Evolutionary conservation across 2,113 vertebrate genomes (phyloP), one percentile per base, ranked within the genome.

Genomic region (Phrynosoma blainvillii): DNA sequence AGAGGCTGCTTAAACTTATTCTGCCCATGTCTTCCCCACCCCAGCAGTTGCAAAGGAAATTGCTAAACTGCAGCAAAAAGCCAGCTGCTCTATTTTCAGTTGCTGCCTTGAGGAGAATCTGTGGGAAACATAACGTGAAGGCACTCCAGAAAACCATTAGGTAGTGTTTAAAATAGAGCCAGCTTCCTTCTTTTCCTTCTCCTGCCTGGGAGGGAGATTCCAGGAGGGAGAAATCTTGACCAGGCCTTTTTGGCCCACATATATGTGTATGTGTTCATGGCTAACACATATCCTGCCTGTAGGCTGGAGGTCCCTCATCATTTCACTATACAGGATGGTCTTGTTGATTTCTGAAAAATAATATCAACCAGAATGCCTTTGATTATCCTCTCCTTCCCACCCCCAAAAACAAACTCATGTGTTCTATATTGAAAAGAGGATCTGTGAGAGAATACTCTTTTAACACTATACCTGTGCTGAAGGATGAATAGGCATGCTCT

Each of bases 401-500:
- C 30, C 71, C 7, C 3, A 27, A 30, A 1, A 6, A 12, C 68
- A 27, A 13, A 54, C 7, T 47, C 47, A n/a, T 13, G 74, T 96
- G 94, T 92, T 79, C 27, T 88, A 92, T 92, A 74, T 56, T 78
- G 47, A 47, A 47, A 84, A 0, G 85, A 87, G 87, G 68, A 92
- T 80, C 54, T 1, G 36, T 89, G 85, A 92, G 84, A 92, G 71
- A 76, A 42, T 2, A 0, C 84, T 86, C 77, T 93, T 89, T 93
- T 91, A 89, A 87, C 13, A 40, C 88, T 80, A 79, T 79, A 66
- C 76, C 92, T 88, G 87, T 88, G 68, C 21, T 1, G 88, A 81
- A 90, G 96, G 90, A 95, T 96, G 91, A 96, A 91, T 84, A 93
- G 79, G 87, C 52, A 65, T 79, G 71, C 88, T 59, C 13, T 16